These are phyloP conservation scores for Caerostris darwini DNA, from an alignment of 1,140 invertebrate species.

Conservation along the genomic window DNA sequence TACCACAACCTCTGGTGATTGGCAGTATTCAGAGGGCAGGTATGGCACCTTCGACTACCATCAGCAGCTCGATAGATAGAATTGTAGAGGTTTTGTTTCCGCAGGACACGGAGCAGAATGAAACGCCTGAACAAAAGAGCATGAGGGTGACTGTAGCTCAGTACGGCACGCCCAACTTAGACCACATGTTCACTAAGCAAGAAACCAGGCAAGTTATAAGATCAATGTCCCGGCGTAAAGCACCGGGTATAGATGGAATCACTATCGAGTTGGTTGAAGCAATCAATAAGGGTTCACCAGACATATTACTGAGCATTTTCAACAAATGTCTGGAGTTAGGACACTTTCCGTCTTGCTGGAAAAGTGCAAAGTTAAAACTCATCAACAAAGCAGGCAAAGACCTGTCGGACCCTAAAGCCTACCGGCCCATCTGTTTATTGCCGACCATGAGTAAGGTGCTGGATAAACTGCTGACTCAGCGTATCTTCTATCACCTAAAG, in stretches of 20 bases:
- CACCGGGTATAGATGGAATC: not conserved
- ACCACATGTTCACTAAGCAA: not conserved
- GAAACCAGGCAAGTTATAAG: not conserved
- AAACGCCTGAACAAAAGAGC: not conserved
- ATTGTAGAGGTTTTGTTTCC: not conserved
- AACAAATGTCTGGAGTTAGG: not conserved
- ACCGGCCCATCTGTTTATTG: constrained; percentile 79
- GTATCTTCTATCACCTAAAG: not conserved
- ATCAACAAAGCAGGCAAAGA: constrained; percentile 79
- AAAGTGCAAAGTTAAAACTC: constrained; percentile 78
- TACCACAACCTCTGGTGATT: not conserved
- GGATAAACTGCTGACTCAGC: constrained; percentile 35
- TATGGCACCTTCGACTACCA: not conserved
- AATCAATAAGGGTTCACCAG: not conserved
- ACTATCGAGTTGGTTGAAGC: not conserved
- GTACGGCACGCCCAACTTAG: not conserved
- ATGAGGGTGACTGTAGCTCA: not conserved
- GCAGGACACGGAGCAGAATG: not conserved
- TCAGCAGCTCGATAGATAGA: not conserved
- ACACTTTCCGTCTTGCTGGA: constrained; percentile 76
- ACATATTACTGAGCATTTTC: not conserved
- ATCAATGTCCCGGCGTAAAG: not conserved
- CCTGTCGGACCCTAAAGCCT: constrained; percentile 60
- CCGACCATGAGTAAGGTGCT: constrained; percentile 43
- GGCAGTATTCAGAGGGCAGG: not conserved